Evolutionary conservation across 2,888 invertebrate species (phyloP).

Genomic region (Pandemis corylana): DNA sequence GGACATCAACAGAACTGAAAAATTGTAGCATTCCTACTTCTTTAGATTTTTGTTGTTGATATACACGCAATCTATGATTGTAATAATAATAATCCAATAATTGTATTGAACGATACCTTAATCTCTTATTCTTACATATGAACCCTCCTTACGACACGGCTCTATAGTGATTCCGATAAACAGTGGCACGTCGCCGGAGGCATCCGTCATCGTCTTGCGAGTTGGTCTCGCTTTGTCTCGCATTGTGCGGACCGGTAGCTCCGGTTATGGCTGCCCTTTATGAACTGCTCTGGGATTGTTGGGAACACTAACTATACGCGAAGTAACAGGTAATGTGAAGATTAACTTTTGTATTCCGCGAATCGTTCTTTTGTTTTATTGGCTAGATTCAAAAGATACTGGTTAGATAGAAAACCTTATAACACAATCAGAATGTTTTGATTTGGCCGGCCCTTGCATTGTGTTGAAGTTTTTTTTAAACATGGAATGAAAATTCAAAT

Average conservation of each 20-base stretch:
- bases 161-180: constrained; percentile 9
- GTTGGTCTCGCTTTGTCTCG: constrained; percentile 50
- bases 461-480: not conserved
- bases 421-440: too few relatives aligned
- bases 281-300: constrained; percentile 48
- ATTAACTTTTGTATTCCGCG: not conserved
- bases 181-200: constrained; percentile 13
- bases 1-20: too few relatives aligned
- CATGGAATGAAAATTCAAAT: not conserved
- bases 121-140: not conserved
- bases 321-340: not conserved
- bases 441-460: not conserved
- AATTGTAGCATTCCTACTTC: too few relatives aligned
- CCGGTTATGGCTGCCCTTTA: constrained; percentile 70
- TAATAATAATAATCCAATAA: too few relatives aligned
- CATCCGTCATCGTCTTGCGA: constrained; percentile 24
- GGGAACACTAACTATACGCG: constrained; percentile 5
- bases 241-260: constrained; percentile 73
- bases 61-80: too few relatives aligned
- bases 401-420: not conserved
- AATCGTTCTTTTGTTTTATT: not conserved
- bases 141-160: not conserved
- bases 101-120: not conserved
- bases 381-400: not conserved
- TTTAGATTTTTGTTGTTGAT: too few relatives aligned